phyloP scores from a whole-genome alignment of 1,140 invertebrate species.

The Hypsibius dujardini region DNA sequence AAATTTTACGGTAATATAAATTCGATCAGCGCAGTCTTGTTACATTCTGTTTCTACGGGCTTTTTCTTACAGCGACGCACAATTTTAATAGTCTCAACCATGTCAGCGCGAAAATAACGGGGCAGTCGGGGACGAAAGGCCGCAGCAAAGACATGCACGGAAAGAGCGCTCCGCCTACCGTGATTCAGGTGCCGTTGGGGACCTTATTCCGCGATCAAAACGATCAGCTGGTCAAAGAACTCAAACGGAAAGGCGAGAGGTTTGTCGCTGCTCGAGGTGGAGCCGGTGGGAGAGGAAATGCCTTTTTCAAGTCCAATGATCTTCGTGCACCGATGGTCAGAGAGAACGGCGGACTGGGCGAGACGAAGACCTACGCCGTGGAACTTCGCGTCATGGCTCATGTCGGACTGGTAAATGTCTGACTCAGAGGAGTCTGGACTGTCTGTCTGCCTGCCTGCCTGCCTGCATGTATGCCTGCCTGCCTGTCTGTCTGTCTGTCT shows the following conservation, averaged over 20 bases:
- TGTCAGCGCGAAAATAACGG: conserved; percentile 43
- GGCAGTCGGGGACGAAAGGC: conserved; percentile 52
- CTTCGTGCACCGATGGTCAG: conserved; percentile 64
- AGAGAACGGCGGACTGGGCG: conserved; percentile 70
- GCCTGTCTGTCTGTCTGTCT: too few relatives aligned
- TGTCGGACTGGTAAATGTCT: conserved; percentile 64
- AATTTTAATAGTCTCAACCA: conserved; percentile 55
- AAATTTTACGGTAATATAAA: too few relatives aligned
- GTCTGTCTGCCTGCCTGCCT: too few relatives aligned
- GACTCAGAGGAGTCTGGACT: too few relatives aligned
- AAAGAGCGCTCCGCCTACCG: conserved; percentile 58
- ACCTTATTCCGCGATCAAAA: conserved; percentile 51
- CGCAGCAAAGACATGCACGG: conserved; percentile 57
- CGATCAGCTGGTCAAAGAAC: conserved; percentile 49
- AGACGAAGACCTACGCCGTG: conserved; percentile 49
- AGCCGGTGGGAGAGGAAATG: conserved; percentile 81
- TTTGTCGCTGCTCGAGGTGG: conserved; percentile 86
- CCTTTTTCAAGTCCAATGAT: conserved; percentile 63
- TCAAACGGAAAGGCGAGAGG: conserved; percentile 48
- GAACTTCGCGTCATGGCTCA: conserved; percentile 85
- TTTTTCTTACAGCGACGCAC: conserved; percentile 38
- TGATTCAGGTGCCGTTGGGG: conserved; percentile 70
- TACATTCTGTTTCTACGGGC: too few relatives aligned
- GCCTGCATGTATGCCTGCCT: too few relatives aligned
- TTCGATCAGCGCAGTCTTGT: too few relatives aligned